phyloP scores from a whole-genome alignment of 2,113 vertebrate genomes.

The Chaenocephalus aceratus region DNA sequence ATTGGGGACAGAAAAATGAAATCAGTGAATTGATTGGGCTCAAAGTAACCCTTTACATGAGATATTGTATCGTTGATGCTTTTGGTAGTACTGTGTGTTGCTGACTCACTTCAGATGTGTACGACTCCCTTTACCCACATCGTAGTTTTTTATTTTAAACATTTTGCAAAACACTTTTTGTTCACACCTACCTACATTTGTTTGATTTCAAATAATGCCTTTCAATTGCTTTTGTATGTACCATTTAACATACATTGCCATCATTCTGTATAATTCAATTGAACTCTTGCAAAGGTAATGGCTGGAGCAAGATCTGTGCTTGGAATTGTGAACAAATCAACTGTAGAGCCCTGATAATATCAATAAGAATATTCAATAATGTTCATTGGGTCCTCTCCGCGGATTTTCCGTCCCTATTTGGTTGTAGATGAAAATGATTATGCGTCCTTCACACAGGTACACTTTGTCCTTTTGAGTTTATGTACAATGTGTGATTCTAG shows the following conservation, averaged over 20 bases:
- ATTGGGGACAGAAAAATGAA: not conserved
- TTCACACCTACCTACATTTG: not conserved
- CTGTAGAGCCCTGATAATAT: too few species aligned
- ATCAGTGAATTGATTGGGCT: not conserved
- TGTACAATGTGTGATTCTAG: not conserved
- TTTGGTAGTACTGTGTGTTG: too few species aligned
- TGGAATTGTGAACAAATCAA: too few species aligned
- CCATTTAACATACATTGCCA: not conserved
- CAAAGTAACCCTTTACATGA: not conserved
- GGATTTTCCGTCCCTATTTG: not conserved
- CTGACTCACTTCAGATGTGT: not conserved
- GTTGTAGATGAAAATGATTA: not conserved
- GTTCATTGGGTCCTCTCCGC: not conserved
- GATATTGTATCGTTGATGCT: too few species aligned
- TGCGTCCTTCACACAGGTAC: not conserved
- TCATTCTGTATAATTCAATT: not conserved
- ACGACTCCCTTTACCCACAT: not conserved
- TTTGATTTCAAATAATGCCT: not conserved
- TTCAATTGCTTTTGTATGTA: too few species aligned
- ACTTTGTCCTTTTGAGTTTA: not conserved
- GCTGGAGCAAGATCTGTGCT: not conserved
- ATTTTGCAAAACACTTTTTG: not conserved
- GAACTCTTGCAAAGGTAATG: not conserved
- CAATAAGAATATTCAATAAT: not conserved
- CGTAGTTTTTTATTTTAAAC: not conserved